These are phyloP conservation scores for Stenoptilia bipunctidactyla DNA, from an alignment of 2,888 invertebrate genomes.

Conservation along the genomic window DNA sequence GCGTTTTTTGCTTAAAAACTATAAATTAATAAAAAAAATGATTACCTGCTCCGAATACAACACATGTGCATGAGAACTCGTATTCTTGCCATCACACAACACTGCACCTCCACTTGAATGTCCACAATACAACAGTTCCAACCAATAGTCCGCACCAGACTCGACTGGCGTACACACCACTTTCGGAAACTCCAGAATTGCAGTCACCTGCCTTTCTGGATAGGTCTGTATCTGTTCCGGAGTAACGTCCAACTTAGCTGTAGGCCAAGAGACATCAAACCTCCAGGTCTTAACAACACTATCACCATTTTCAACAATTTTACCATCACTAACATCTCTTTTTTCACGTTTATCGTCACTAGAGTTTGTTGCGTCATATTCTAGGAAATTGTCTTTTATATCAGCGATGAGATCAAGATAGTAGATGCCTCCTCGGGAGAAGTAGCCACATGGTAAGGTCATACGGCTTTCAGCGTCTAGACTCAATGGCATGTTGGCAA, in stretches of 20 bases:
- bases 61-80: slow-evolving; percentile 69
- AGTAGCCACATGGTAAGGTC: slow-evolving; percentile 78
- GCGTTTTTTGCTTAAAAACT: too few species aligned
- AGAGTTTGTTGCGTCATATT: slow-evolving; percentile 2
- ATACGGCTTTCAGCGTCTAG: slow-evolving; percentile 61
- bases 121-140: slow-evolving; percentile 86
- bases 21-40: too few species aligned
- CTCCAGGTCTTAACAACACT: slow-evolving; percentile 64
- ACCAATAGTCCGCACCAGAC: slow-evolving; percentile 77
- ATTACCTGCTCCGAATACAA: slow-evolving; percentile 82
- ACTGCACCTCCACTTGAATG: slow-evolving; percentile 74
- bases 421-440: slow-evolving; percentile 78
- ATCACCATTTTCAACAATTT: slow-evolving; percentile 48
- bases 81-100: slow-evolving; percentile 75
- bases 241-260: slow-evolving; percentile 77
- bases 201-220: slow-evolving; percentile 80
- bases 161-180: slow-evolving; percentile 76
- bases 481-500: slow-evolving; percentile 59
- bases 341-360: slow-evolving; percentile 23
- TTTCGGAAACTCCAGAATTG: slow-evolving; percentile 81
- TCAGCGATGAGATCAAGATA: slow-evolving; percentile 54
- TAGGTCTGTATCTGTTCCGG: slow-evolving; percentile 85
- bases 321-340: slow-evolving; percentile 33
- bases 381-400: slow-evolving; percentile 29
- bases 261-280: slow-evolving; percentile 87